Conservation (phyloP, 2,797 vertebrate species). For the Macropus fuliginosus region DNA sequence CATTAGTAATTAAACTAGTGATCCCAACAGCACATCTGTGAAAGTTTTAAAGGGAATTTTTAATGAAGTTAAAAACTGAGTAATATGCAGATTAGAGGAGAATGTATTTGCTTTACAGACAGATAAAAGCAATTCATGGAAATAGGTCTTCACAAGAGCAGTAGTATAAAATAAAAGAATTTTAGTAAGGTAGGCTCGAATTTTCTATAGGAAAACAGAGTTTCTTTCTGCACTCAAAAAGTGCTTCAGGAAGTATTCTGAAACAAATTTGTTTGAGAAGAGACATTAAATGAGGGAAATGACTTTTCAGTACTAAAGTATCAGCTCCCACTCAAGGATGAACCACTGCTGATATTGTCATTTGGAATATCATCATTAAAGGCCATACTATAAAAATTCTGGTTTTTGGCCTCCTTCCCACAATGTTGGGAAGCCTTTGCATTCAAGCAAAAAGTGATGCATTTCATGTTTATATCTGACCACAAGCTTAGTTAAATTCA, state of each 20-base stretch:
- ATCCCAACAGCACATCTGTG: neutral
- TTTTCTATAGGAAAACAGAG: neutral
- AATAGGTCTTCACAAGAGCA: neutral
- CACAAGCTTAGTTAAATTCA: neutral
- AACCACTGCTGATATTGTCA: neutral
- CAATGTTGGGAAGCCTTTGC: neutral
- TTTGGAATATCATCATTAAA: neutral
- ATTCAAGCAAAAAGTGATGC: neutral
- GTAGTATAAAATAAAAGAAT: neutral
- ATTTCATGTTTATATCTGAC: neutral
- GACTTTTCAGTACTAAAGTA: neutral
- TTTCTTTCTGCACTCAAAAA: neutral
- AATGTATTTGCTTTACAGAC: slow-evolving; percentile 15
- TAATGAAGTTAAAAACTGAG: neutral
- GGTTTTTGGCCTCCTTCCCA: neutral
- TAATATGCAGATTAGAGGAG: neutral
- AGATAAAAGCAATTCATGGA: neutral
- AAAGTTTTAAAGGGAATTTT: rapidly evolving
- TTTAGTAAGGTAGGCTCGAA: neutral
- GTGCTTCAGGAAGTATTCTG: neutral
- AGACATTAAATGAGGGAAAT: neutral
- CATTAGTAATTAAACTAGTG: neutral
- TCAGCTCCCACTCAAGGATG: neutral
- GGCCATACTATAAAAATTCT: neutral
- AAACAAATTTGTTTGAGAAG: neutral